Conservation (phyloP, 37 sponge, comb jelly and placozoan species). For the Beroe forskalii region DNA sequence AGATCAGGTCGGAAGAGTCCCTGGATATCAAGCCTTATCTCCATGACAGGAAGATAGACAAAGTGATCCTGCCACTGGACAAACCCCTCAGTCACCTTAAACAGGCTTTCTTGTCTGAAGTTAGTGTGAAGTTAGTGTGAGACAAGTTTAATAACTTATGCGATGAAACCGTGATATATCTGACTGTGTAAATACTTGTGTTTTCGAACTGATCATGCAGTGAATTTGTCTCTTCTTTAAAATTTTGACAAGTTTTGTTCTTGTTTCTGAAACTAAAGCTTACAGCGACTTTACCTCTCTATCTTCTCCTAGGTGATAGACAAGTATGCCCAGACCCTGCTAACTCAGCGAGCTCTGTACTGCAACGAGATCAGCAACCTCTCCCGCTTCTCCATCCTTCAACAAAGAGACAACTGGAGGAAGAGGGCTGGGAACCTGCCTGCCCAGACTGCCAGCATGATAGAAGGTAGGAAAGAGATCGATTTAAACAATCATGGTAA, state of each 20-base stretch:
- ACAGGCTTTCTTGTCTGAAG: slow-evolving; percentile 71
- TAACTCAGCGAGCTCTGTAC: slow-evolving; percentile 71
- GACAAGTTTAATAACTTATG: no score
- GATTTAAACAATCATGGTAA: no score
- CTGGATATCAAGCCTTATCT: slow-evolving; percentile 87
- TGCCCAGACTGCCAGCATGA: slow-evolving; percentile 63
- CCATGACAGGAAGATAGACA: slow-evolving; percentile 84
- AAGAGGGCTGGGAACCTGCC: background rate
- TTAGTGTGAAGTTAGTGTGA: no score
- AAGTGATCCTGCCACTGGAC: slow-evolving; percentile 83
- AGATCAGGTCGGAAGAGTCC: slow-evolving; percentile 87
- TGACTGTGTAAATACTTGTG: no score
- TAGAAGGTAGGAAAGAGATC: slow-evolving; percentile 77
- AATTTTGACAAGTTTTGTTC: no score
- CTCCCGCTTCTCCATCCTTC: background rate
- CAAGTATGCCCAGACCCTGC: slow-evolving; percentile 71
- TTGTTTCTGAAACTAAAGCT: no score
- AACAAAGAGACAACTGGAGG: slow-evolving; percentile 44
- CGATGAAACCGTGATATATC: no score
- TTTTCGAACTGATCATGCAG: no score
- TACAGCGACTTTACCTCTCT: no score
- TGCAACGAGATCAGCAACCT: slow-evolving; percentile 16
- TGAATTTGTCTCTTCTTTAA: no score
- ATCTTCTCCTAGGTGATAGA: slow-evolving; percentile 84
- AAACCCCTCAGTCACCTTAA: slow-evolving; percentile 76